These are phyloP conservation scores for Himalopsyche kuldschensis DNA, from an alignment of 2,888 invertebrate genomes.

Conservation along the genomic window DNA sequence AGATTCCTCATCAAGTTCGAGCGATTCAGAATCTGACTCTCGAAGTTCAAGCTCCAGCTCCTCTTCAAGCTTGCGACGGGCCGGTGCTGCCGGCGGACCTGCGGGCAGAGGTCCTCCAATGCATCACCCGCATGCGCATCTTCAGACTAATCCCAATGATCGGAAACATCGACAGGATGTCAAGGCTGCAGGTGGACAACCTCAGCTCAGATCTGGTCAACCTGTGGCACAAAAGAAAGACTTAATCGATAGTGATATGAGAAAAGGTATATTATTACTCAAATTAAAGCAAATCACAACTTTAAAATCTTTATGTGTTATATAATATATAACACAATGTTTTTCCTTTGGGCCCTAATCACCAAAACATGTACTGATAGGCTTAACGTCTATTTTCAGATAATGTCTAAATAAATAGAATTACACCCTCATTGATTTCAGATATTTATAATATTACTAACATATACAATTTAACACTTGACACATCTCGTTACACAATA, in stretches of 20 bases:
- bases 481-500: not conserved
- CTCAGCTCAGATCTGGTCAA: constrained; percentile 32
- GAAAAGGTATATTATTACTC: constrained; percentile 19
- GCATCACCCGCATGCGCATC: not conserved
- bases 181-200: constrained; percentile 43
- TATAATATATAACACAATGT: not conserved
- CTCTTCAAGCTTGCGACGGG: constrained; percentile 43
- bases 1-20: constrained; percentile 57
- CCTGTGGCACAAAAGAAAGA: constrained; percentile 27
- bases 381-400: no score
- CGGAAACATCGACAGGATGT: not conserved
- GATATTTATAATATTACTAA: no score
- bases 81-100: not conserved
- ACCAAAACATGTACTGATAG: no score
- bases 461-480: no score
- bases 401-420: no score
- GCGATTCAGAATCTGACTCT: constrained; percentile 57
- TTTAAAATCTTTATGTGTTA: not conserved
- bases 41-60: constrained; percentile 57
- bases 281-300: not conserved
- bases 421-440: no score
- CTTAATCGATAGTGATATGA: constrained; percentile 5
- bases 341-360: no score
- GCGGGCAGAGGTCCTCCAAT: not conserved
- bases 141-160: not conserved